phyloP scores from a whole-genome alignment of 2,797 vertebrate genomes.

The Salmo trutta region DNA sequence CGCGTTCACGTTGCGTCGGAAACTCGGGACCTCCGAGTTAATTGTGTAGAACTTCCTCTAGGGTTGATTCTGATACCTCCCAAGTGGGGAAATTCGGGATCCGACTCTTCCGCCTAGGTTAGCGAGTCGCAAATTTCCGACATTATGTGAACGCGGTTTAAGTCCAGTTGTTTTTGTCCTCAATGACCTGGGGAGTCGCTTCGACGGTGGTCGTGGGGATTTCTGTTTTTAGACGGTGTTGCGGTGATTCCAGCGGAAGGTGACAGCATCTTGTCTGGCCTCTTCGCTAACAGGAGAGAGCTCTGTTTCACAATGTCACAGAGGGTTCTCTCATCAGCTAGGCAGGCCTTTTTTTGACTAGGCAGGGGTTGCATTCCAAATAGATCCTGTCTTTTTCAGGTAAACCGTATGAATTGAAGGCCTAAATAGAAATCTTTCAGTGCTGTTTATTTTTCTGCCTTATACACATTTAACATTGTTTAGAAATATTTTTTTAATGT shows the following conservation, averaged over 20 bases:
- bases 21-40: too few relatives aligned
- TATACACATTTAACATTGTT: background rate
- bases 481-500: slow-evolving; percentile 2
- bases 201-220: slow-evolving; percentile 1
- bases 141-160: too few relatives aligned
- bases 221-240: background rate
- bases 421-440: background rate
- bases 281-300: background rate
- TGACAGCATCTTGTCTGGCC: background rate
- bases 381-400: background rate
- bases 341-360: background rate
- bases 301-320: slow-evolving; percentile 9
- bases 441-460: background rate
- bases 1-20: too few relatives aligned
- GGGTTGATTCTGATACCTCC: too few relatives aligned
- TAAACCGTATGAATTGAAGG: background rate
- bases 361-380: slow-evolving; percentile 35
- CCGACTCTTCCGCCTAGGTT: too few relatives aligned
- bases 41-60: too few relatives aligned
- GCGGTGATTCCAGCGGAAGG: background rate
- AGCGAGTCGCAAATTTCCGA: too few relatives aligned
- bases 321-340: background rate
- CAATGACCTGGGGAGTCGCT: background rate
- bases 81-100: too few relatives aligned
- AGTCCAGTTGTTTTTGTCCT: background rate